Conservation (phyloP, 2,113 vertebrate species). For the Gambusia affinis region DNA sequence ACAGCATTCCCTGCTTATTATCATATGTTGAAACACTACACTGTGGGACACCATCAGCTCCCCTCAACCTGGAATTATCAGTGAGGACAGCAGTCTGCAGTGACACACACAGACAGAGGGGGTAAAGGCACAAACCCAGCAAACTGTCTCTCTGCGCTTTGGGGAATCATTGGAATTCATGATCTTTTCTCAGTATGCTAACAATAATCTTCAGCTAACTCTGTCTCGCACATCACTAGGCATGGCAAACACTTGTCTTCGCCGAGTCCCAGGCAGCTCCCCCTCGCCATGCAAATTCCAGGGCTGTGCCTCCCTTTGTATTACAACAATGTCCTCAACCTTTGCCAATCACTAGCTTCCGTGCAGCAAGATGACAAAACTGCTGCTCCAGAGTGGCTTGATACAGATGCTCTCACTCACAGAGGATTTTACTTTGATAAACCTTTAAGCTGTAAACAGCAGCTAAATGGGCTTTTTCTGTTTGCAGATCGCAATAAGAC, state of each 20-base stretch:
- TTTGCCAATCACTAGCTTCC: slow-evolving; percentile 59
- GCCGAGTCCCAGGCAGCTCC: slow-evolving; percentile 39
- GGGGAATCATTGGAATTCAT: slow-evolving; percentile 79
- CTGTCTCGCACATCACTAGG: slow-evolving; percentile 72
- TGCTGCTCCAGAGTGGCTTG: slow-evolving; percentile 26
- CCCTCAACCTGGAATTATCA: slow-evolving; percentile 59
- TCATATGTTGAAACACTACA: slow-evolving; percentile 65
- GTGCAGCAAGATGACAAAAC: slow-evolving; percentile 63
- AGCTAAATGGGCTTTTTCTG: slow-evolving; percentile 35
- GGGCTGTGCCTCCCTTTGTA: slow-evolving; percentile 64
- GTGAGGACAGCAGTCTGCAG: slow-evolving; percentile 50
- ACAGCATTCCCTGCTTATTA: slow-evolving; percentile 62
- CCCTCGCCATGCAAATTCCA: slow-evolving; percentile 72
- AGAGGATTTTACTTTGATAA: slow-evolving; percentile 64
- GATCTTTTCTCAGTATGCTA: slow-evolving; percentile 75
- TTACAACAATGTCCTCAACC: slow-evolving; percentile 71
- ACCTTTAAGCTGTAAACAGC: slow-evolving; percentile 46
- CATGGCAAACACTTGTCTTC: slow-evolving; percentile 71
- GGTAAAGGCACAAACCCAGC: slow-evolving; percentile 52
- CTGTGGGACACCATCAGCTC: slow-evolving; percentile 64
- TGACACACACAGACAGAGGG: slow-evolving; percentile 59
- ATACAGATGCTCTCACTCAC: slow-evolving; percentile 29
- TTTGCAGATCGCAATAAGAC: slow-evolving; percentile 25
- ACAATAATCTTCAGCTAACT: slow-evolving; percentile 77
- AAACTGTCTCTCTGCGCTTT: slow-evolving; percentile 69